These are phyloP conservation scores for Castor canadensis DNA, from an alignment of 2,113 vertebrate genomes.

Conservation along the genomic window DNA sequence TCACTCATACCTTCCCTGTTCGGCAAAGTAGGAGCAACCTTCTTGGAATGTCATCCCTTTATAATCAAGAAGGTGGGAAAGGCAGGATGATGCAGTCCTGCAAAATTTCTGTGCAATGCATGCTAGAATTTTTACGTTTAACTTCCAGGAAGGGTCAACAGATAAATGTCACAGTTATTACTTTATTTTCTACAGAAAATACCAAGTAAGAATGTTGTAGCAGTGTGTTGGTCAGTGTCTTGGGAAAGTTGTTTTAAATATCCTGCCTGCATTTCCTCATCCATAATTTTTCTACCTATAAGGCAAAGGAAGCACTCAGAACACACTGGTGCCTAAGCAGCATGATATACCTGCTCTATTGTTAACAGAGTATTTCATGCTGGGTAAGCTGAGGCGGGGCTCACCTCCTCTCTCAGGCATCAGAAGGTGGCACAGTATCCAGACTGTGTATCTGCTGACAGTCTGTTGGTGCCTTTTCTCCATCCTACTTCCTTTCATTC, in stretches of 20 bases:
- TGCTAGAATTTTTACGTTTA: not conserved
- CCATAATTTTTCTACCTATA: not conserved
- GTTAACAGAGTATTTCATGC: not conserved
- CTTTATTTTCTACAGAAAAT: slow-evolving; percentile 5
- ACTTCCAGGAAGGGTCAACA: not conserved
- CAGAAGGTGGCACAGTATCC: not conserved
- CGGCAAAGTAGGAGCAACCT: not conserved
- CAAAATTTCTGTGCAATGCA: not conserved
- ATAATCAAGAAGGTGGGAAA: not conserved
- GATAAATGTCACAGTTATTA: not conserved
- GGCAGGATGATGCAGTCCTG: not conserved
- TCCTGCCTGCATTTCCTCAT: not conserved
- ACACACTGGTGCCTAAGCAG: not conserved
- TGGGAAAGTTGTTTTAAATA: rapidly evolving
- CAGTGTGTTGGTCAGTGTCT: not conserved
- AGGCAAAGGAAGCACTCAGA: not conserved
- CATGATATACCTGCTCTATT: not conserved
- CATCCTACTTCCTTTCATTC: not conserved
- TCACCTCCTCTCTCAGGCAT: not conserved
- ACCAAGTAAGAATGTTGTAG: not conserved
- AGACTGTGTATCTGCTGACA: not conserved
- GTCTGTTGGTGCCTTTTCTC: not conserved
- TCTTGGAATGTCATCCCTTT: not conserved
- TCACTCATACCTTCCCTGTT: not conserved
- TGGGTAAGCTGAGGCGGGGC: not conserved